These are phyloP conservation scores for Phyllotreta cruciferae DNA, from an alignment of 2,888 invertebrate genomes.

Conservation along the genomic window DNA sequence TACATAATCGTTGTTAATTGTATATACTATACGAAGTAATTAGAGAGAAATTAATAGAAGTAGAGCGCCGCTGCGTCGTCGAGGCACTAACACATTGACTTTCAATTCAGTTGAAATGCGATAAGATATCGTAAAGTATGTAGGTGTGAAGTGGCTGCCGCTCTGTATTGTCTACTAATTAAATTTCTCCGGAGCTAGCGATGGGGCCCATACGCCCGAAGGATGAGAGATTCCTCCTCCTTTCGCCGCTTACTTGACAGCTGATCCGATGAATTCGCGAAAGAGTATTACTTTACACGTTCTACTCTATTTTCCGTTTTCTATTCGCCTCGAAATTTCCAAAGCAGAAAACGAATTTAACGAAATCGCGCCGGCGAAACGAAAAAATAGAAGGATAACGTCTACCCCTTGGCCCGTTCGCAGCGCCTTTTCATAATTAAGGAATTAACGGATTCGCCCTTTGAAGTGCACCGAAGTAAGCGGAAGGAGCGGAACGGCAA, in stretches of 20 bases:
- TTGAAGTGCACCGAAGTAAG: constrained; percentile 44
- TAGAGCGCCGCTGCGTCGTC: constrained; percentile 28
- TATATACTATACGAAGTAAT: background rate
- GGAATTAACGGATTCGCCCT: constrained; percentile 41
- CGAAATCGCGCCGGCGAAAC: no score
- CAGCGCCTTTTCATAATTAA: constrained; percentile 37
- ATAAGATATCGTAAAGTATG: constrained; percentile 59
- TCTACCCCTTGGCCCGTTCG: constrained; percentile 50
- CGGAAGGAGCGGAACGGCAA: constrained; percentile 39
- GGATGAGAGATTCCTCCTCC: constrained; percentile 28
- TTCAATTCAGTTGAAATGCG: constrained; percentile 49
- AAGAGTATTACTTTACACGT: constrained; percentile 45
- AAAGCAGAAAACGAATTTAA: no score
- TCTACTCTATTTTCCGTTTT: constrained; percentile 11
- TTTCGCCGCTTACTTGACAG: constrained; percentile 49
- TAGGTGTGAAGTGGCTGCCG: constrained; percentile 50
- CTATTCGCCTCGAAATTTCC: background rate
- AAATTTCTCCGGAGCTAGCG: constrained; percentile 56
- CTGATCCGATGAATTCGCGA: constrained; percentile 51
- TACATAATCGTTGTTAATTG: background rate
- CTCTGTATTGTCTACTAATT: constrained; percentile 57
- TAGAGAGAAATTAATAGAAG: background rate
- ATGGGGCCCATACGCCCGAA: constrained; percentile 33
- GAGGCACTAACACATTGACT: constrained; percentile 41
- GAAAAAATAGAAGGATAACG: no score